A percentile compares a stretch with the other conserved stretches of the same genome.
Evolutionary conservation across 2,888 invertebrate species (phyloP).

Genomic region (Nomada lathburiana): DNA sequence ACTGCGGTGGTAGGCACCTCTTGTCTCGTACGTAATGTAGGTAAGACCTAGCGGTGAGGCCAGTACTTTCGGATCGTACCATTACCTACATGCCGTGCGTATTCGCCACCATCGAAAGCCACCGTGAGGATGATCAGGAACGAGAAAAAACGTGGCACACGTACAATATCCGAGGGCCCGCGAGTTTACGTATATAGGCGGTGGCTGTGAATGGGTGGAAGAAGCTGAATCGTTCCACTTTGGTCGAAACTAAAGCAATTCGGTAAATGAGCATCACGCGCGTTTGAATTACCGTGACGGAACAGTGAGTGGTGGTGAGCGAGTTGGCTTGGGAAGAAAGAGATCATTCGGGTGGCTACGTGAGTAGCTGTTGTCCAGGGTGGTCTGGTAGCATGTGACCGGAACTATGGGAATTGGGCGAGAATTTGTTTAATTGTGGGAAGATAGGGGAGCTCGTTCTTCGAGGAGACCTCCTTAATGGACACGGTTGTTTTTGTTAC

Average conservation of each 20-base stretch:
- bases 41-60: slow-evolving; percentile 61
- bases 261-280: slow-evolving; percentile 30
- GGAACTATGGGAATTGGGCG: slow-evolving; percentile 11
- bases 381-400: slow-evolving; percentile 6
- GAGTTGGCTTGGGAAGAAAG: background rate
- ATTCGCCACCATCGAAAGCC: slow-evolving; percentile 47
- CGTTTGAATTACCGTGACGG: slow-evolving; percentile 17
- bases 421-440: slow-evolving; percentile 8
- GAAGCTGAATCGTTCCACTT: slow-evolving; percentile 15
- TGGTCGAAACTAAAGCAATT: slow-evolving; percentile 33
- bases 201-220: background rate
- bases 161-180: background rate
- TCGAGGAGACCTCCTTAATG: background rate
- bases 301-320: background rate
- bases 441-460: background rate
- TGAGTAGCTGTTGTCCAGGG: slow-evolving; percentile 4
- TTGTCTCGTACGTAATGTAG: slow-evolving; percentile 74
- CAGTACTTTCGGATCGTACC: slow-evolving; percentile 65
- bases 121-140: slow-evolving; percentile 21
- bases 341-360: slow-evolving; percentile 12
- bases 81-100: slow-evolving; percentile 44
- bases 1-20: slow-evolving; percentile 63
- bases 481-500: no score
- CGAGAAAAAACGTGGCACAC: slow-evolving; percentile 14
- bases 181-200: background rate